Evolutionary conservation across 2,113 vertebrate genomes (phyloP), one percentile per base, ranked within the genome.

Genomic region (Megatriorchis doriae): DNA sequence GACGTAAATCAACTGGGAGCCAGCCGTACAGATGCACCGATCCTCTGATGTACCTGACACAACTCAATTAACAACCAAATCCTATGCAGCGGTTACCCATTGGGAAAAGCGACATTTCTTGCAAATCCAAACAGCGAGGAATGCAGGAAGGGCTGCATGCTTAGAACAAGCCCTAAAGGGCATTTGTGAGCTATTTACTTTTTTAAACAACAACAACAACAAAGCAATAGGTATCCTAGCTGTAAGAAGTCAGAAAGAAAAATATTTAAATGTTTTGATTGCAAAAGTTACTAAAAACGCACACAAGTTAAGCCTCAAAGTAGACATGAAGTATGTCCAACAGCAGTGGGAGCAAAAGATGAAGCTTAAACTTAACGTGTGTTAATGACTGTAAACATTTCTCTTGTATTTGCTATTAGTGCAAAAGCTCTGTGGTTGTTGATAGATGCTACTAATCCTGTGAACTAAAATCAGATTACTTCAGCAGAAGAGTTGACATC

Each of bases 401-500:
- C 65, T 73, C 75, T 78, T 66, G 29, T 91, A 45, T 79, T 53
- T 80, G 63, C 83, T 81, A 29, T 58, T 68, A 58, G 32, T 26
- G 22, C 36, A 91, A 90, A 88, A 89, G 78, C 73, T 90, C 36
- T 85, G 73, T 25, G 73, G 52, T 63, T 88, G 81, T 88, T 96
- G 86, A 96, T 55, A 96, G 88, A 96, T 81, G 78, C 88, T 95
- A 81, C 87, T 83, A 97, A 95, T 86, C 73, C 55, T 89, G 73
- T 62, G 93, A 96, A 91, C 78, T 94, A 92, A 94, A 97, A 93
- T 91, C 90, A 96, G 38, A 97, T 90, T 88, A 86, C 82, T 96
- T 90, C 93, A 93, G 89, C 94, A 90, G 89, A 93, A 82, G 86
- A 96, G 70, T 32, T 96, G 93, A 95, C 86, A 94, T 97, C 92